Conservation (phyloP, 2,113 vertebrate species). For the Neotoma lepida region DNA sequence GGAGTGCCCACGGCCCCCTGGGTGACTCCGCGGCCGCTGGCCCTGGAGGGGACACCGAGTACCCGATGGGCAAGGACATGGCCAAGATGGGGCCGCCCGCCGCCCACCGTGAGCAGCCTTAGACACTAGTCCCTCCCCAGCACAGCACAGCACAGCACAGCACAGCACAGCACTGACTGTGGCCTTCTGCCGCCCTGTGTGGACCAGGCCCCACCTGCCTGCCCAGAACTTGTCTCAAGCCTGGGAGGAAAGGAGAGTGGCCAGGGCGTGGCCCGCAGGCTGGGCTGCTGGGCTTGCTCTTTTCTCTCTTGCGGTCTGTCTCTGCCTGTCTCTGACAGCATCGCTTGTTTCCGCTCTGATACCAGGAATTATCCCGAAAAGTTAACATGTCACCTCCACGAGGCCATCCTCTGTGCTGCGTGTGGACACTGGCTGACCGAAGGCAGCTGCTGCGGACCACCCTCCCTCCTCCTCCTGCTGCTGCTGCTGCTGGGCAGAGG, state of each 20-base stretch:
- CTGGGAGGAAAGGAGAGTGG: slow-evolving; percentile 63
- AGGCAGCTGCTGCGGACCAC: slow-evolving; percentile 88
- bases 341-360: slow-evolving; percentile 95
- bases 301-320: slow-evolving; percentile 76
- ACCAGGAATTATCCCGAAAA: slow-evolving; percentile 99
- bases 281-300: slow-evolving; percentile 49
- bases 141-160: slow-evolving; percentile 84
- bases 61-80: slow-evolving; percentile 90
- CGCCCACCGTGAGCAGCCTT: slow-evolving; percentile 92
- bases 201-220: slow-evolving; percentile 73
- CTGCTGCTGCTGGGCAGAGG: slow-evolving; percentile 6
- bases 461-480: slow-evolving; percentile 77
- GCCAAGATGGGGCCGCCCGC: slow-evolving; percentile 90
- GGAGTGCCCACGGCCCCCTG: slow-evolving; percentile 90
- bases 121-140: slow-evolving; percentile 82
- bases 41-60: slow-evolving; percentile 91
- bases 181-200: background rate
- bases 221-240: slow-evolving; percentile 77
- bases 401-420: slow-evolving; percentile 85
- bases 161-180: slow-evolving; percentile 82
- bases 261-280: background rate
- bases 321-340: slow-evolving; percentile 82
- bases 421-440: slow-evolving; percentile 91
- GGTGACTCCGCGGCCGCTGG: slow-evolving; percentile 92
- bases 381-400: slow-evolving; percentile 90